A percentile compares a stretch with the other conserved stretches of the same genome.
Conservation (phyloP, 2,113 vertebrate genomes). For the Platysteira castanea region DNA sequence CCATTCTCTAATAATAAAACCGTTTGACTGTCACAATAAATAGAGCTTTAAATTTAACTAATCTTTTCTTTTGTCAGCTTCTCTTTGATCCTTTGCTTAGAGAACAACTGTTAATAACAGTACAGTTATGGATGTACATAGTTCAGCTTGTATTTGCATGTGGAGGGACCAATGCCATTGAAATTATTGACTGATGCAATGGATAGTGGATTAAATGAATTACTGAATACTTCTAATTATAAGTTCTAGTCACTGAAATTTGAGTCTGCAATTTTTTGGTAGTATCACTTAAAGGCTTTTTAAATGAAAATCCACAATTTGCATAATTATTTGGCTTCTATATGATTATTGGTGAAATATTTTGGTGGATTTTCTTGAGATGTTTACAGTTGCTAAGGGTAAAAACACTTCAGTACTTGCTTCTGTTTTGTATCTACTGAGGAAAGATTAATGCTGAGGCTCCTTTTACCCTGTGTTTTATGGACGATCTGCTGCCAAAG, state of each 20-base stretch:
- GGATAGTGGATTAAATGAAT: background rate
- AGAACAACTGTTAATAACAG: background rate
- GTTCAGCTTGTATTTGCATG: background rate
- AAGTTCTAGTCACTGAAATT: background rate
- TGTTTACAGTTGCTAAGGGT: background rate
- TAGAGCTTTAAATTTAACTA: background rate
- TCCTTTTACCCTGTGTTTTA: background rate
- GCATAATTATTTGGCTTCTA: background rate
- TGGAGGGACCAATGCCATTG: background rate
- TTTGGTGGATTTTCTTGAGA: background rate
- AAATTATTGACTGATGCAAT: background rate
- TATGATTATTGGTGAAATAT: background rate
- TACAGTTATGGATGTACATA: background rate
- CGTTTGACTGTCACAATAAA: background rate
- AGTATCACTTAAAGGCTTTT: background rate
- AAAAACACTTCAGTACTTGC: background rate
- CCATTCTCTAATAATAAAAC: background rate
- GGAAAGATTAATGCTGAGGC: background rate
- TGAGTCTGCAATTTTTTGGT: background rate
- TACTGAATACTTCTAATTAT: background rate
- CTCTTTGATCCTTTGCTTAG: background rate
- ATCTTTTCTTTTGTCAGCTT: background rate
- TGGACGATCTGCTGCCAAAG: background rate
- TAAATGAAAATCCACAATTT: background rate
- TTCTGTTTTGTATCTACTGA: background rate